A percentile compares a stretch with the other conserved stretches of the same genome.
These are phyloP conservation scores for Argopecten irradians DNA, from an alignment of 1,140 invertebrate species.

Conservation along the genomic window DNA sequence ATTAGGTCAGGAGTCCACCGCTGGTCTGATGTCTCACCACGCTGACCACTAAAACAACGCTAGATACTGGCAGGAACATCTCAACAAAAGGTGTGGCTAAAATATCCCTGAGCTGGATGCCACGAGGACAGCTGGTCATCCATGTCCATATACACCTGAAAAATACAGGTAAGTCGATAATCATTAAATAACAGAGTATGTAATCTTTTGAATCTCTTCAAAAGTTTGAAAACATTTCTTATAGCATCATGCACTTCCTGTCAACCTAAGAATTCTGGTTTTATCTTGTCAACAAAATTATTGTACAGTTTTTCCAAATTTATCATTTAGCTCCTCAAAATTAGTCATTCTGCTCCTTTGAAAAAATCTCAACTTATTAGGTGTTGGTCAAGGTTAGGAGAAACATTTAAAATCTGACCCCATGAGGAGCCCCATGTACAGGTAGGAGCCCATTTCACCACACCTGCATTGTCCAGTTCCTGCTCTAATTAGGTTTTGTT, in stretches of 20 bases:
- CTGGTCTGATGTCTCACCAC: neutral
- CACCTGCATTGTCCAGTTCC: neutral
- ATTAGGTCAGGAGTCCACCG: slow-evolving; percentile 32
- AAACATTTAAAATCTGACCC: neutral
- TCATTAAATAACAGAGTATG: neutral
- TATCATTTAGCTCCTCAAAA: no score
- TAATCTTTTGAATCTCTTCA: neutral
- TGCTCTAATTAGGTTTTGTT: slow-evolving; percentile 7
- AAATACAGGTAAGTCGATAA: slow-evolving; percentile 10
- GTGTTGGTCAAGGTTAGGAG: neutral
- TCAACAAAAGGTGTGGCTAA: neutral
- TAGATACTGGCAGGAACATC: neutral
- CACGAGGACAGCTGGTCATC: neutral
- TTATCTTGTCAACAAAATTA: no score
- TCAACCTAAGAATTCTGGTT: neutral
- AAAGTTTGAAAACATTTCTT: neutral
- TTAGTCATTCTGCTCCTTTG: no score
- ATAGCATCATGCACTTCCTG: neutral
- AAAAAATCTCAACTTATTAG: neutral
- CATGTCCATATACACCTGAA: neutral
- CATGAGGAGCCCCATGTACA: neutral
- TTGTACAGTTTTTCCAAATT: no score
- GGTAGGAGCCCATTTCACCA: neutral
- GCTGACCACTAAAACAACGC: neutral
- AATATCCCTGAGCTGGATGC: neutral